Conservation (phyloP, 2,797 vertebrate species). For the Cynodonichthys magdalenae region DNA sequence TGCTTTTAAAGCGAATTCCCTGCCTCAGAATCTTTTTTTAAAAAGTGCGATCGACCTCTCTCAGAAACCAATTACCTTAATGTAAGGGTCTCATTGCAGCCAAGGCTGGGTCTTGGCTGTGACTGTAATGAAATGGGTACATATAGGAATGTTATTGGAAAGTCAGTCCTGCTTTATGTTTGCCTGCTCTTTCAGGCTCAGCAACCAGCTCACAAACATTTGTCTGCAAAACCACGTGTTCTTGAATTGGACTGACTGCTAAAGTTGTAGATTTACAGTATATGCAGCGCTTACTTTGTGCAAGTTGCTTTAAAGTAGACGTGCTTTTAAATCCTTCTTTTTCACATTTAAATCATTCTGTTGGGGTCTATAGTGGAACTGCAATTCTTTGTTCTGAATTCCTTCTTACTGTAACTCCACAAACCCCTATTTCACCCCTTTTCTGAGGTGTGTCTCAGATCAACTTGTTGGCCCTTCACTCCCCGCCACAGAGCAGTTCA, state of each 20-base stretch:
- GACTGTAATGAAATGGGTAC: conserved; percentile 46
- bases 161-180: conserved; percentile 41
- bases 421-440: too few species aligned
- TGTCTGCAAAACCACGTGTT: conserved; percentile 44
- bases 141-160: conserved; percentile 65
- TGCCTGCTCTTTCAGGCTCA: conserved; percentile 46
- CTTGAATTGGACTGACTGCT: background rate
- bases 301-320: too few species aligned
- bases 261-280: too few species aligned
- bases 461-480: too few species aligned
- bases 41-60: conserved; percentile 55
- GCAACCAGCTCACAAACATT: conserved; percentile 54
- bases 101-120: conserved; percentile 32
- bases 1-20: conserved; percentile 42
- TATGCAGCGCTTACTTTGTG: too few species aligned
- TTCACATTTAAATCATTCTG: too few species aligned
- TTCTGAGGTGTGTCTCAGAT: too few species aligned
- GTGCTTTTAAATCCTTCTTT: too few species aligned
- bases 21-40: conserved; percentile 41
- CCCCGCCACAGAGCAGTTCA: too few species aligned
- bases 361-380: too few species aligned
- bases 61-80: conserved; percentile 68
- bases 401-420: too few species aligned
- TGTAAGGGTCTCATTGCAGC: conserved; percentile 36
- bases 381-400: too few species aligned